Percentiles rank a stretch among this genome's conserved stretches.
Conservation (phyloP, 2,888 invertebrate genomes). For the Hyppa rectilinea region DNA sequence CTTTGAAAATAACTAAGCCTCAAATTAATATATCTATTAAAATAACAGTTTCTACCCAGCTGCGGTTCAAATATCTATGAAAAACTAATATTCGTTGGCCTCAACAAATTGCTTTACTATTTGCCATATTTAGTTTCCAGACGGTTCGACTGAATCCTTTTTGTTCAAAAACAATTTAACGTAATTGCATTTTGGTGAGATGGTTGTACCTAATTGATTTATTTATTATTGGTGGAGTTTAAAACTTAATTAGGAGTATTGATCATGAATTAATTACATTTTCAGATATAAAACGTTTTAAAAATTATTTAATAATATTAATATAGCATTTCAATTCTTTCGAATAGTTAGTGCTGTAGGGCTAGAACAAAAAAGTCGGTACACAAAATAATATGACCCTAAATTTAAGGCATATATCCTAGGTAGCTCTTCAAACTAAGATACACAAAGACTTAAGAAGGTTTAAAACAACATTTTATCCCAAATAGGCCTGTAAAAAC, state of each 20-base stretch:
- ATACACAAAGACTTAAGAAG: background rate
- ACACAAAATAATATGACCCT: background rate
- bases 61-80: constrained; percentile 40
- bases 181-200: constrained; percentile 41
- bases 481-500: background rate
- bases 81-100: constrained; percentile 46
- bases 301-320: too few relatives aligned
- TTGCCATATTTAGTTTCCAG: constrained; percentile 28
- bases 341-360: background rate
- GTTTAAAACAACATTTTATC: background rate
- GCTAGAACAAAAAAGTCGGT: background rate
- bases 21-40: constrained; percentile 46
- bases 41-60: constrained; percentile 46
- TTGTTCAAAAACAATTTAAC: constrained; percentile 24
- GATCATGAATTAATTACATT: constrained; percentile 1
- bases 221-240: constrained; percentile 16
- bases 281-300: background rate
- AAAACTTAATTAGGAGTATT: constrained; percentile 12
- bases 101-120: constrained; percentile 46
- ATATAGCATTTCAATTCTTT: background rate
- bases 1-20: constrained; percentile 41
- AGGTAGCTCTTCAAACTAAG: too few relatives aligned
- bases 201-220: constrained; percentile 11
- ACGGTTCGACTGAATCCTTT: constrained; percentile 10
- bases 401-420: background rate